Conservation (phyloP, 2,113 vertebrate species). For the Bujurquina vittata region DNA sequence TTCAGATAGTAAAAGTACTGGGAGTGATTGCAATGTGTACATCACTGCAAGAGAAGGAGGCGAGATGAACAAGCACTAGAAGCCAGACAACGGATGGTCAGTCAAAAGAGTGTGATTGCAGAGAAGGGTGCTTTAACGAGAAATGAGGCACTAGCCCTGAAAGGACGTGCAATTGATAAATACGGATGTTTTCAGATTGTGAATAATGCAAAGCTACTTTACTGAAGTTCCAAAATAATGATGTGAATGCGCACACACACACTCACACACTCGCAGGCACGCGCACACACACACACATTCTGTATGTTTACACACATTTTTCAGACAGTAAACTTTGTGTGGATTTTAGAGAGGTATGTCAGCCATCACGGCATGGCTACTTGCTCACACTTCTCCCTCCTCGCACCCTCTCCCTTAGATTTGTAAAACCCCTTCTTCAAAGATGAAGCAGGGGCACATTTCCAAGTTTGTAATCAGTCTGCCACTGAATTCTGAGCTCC, state of each 20-base stretch:
- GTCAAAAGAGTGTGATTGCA: neutral
- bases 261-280: too few species aligned
- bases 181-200: neutral
- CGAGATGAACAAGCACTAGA: neutral
- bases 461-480: slow-evolving; percentile 59
- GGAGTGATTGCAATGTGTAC: too few species aligned
- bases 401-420: neutral
- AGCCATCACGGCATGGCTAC: neutral
- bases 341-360: neutral
- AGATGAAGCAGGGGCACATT: slow-evolving; percentile 31
- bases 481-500: slow-evolving; percentile 49
- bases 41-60: too few species aligned
- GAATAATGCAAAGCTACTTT: neutral
- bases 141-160: neutral
- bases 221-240: neutral
- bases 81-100: neutral
- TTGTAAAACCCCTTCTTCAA: slow-evolving; percentile 42
- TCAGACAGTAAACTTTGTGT: neutral
- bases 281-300: neutral
- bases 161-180: too few species aligned
- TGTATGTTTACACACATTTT: neutral
- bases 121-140: neutral
- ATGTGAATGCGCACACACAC: neutral
- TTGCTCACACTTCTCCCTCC: neutral
- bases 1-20: too few species aligned